Conservation (phyloP, 2,113 vertebrate genomes). For the Gymnarchus niloticus region DNA sequence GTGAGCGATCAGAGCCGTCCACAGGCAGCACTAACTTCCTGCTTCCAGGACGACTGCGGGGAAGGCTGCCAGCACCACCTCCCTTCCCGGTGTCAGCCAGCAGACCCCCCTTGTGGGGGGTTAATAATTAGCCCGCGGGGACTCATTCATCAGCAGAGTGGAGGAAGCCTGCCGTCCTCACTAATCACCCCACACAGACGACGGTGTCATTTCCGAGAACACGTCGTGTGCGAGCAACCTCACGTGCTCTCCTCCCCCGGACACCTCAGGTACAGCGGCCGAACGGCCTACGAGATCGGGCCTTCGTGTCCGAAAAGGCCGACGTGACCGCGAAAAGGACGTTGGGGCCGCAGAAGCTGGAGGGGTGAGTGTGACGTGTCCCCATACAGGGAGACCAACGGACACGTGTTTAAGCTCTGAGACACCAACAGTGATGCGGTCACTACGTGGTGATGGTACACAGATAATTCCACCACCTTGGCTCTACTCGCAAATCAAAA, state of each 20-base stretch:
- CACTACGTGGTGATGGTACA: too few relatives aligned
- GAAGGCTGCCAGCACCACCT: background rate
- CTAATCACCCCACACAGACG: background rate
- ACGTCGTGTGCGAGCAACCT: too few relatives aligned
- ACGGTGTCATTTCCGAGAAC: background rate
- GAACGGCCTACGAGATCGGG: background rate
- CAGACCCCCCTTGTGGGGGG: background rate
- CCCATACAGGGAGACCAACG: too few relatives aligned
- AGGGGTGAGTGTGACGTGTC: background rate
- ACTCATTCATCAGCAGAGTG: background rate
- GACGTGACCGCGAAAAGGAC: background rate
- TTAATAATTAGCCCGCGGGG: background rate
- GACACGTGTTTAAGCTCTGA: too few relatives aligned
- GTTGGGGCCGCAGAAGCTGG: too few relatives aligned
- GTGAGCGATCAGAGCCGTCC: conserved; percentile 19
- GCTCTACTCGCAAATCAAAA: background rate
- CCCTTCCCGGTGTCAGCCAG: background rate
- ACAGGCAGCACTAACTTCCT: background rate
- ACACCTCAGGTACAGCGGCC: background rate
- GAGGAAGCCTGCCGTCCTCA: background rate
- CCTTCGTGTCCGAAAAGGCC: background rate
- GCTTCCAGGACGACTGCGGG: background rate
- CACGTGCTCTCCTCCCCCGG: background rate
- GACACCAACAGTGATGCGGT: too few relatives aligned
- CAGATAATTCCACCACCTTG: too few relatives aligned